Conservation (phyloP, 37 sponge, comb jelly and placozoan genomes). For the Eunapius fragilis region DNA sequence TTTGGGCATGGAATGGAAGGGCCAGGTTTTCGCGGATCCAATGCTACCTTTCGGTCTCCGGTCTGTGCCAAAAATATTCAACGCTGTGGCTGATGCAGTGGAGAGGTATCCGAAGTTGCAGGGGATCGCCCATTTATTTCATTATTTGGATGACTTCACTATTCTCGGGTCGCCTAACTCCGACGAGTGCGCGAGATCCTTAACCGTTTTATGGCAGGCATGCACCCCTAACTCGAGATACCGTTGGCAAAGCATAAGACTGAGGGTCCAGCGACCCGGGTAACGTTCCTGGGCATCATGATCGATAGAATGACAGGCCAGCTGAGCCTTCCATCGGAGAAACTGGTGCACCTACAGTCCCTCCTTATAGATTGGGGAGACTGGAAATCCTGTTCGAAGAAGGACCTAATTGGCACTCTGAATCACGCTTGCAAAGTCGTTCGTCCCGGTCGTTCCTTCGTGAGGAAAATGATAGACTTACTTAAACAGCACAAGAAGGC, state of each 20-base stretch:
- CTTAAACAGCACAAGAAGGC: not conserved
- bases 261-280: slow-evolving; percentile 24
- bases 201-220: not conserved
- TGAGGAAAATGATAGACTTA: not conserved
- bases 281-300: slow-evolving; percentile 42
- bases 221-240: slow-evolving; percentile 20
- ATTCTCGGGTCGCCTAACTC: slow-evolving; percentile 2
- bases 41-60: slow-evolving; percentile 43
- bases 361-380: not conserved
- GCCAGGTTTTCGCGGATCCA: slow-evolving; percentile 6
- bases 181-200: not conserved
- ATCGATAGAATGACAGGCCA: slow-evolving; percentile 9
- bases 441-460: slow-evolving; percentile 24
- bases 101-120: not conserved
- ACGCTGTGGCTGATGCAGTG: slow-evolving; percentile 35
- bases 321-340: slow-evolving; percentile 37
- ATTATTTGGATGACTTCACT: slow-evolving; percentile 40
- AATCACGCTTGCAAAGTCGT: slow-evolving; percentile 44
- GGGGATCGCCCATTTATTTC: slow-evolving; percentile 16
- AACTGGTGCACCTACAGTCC: slow-evolving; percentile 9
- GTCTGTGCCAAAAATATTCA: slow-evolving; percentile 43
- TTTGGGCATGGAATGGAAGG: slow-evolving; percentile 42
- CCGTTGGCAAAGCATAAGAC: slow-evolving; percentile 41
- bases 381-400: slow-evolving; percentile 4
- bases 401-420: slow-evolving; percentile 27